A percentile compares a stretch with the other conserved stretches of the same genome.
phyloP scores from a whole-genome alignment of 2,113 vertebrate genomes.

The Callionymus lyra region DNA sequence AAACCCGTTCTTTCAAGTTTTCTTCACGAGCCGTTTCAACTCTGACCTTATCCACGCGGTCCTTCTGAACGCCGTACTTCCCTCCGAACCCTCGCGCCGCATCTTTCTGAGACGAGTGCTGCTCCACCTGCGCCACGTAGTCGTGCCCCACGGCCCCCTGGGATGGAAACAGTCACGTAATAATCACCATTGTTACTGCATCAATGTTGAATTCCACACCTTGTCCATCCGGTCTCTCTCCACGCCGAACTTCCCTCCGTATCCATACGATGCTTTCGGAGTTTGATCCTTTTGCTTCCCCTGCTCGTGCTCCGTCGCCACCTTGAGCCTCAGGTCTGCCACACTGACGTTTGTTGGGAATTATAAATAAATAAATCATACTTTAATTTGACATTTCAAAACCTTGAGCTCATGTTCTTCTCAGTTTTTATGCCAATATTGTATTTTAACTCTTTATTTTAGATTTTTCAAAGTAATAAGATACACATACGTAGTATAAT shows the following conservation, averaged over 20 bases:
- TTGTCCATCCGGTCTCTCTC: conserved; percentile 94
- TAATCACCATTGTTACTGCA: background rate
- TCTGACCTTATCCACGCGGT: conserved; percentile 83
- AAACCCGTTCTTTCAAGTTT: too few relatives aligned
- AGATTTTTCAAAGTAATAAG: too few relatives aligned
- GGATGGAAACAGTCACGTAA: background rate
- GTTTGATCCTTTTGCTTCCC: conserved; percentile 81
- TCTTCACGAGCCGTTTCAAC: background rate
- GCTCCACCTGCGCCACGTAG: conserved; percentile 75
- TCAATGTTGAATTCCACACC: conserved; percentile 28
- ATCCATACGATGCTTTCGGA: conserved; percentile 89
- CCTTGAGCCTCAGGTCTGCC: conserved; percentile 78
- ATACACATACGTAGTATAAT: too few relatives aligned
- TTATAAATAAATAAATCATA: too few relatives aligned
- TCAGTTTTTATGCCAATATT: too few relatives aligned
- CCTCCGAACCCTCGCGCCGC: conserved; percentile 86
- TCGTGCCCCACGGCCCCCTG: conserved; percentile 84
- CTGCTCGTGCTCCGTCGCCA: conserved; percentile 78
- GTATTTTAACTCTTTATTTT: too few relatives aligned
- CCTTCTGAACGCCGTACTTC: conserved; percentile 86
- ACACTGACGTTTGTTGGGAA: too few relatives aligned
- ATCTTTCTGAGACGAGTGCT: conserved; percentile 91
- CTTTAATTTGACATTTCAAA: too few relatives aligned
- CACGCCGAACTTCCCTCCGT: conserved; percentile 90
- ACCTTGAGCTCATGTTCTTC: too few relatives aligned